Conservation (phyloP, 1,140 invertebrate species). For the Aphelenchoides besseyi region DNA sequence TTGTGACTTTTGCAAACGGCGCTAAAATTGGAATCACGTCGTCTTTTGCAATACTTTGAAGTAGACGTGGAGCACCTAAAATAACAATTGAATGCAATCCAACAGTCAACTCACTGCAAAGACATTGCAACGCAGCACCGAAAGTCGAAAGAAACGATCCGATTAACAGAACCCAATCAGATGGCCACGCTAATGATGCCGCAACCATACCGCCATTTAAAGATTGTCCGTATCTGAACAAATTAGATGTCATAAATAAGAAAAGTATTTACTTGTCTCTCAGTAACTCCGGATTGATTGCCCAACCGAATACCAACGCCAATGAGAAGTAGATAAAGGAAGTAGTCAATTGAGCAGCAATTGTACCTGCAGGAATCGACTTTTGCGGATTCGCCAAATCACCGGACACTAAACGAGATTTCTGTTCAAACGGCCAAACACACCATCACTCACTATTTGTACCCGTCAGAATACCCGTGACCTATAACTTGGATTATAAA, state of each 20-base stretch:
- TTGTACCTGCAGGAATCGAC: constrained; percentile 94
- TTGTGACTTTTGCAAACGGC: constrained; percentile 84
- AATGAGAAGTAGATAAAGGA: constrained; percentile 75
- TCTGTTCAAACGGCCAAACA: not conserved
- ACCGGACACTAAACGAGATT: constrained; percentile 64
- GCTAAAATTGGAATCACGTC: constrained; percentile 89
- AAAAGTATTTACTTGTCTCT: constrained; percentile 54
- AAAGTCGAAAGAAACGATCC: constrained; percentile 95
- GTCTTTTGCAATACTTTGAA: constrained; percentile 67
- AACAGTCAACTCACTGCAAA: constrained; percentile 66
- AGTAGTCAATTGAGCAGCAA: constrained; percentile 92
- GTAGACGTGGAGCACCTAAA: constrained; percentile 68
- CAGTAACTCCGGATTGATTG: constrained; percentile 50
- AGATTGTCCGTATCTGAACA: constrained; percentile 45
- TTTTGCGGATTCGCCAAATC: constrained; percentile 95
- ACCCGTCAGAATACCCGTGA: constrained; percentile 98
- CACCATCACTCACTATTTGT: constrained; percentile 73
- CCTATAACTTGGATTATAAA: constrained; percentile 69
- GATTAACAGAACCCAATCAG: constrained; percentile 92
- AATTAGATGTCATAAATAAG: constrained; percentile 6
- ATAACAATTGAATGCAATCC: not conserved
- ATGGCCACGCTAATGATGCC: constrained; percentile 64
- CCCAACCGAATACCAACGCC: constrained; percentile 56
- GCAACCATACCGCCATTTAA: constrained; percentile 60
- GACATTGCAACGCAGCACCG: constrained; percentile 91